A percentile compares a stretch with the other conserved stretches of the same genome.
Conservation (phyloP, 2,113 vertebrate species). For the Glaucomys volans region DNA sequence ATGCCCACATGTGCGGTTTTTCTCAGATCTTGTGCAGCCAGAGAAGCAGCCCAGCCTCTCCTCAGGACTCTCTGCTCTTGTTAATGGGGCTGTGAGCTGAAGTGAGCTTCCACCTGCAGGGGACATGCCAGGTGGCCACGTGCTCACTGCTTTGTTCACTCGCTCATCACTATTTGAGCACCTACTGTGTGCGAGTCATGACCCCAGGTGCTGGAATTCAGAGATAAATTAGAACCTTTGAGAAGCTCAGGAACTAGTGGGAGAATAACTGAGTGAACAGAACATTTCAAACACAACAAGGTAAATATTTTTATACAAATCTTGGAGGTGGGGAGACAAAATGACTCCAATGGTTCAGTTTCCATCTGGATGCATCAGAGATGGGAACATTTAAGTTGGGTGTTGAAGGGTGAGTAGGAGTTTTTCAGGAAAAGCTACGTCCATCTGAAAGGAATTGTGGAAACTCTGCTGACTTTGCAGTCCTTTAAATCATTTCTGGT, state of each 20-base stretch:
- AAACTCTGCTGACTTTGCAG: not conserved
- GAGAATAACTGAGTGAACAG: not conserved
- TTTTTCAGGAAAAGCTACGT: not conserved
- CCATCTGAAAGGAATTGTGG: not conserved
- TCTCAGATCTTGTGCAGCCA: not conserved
- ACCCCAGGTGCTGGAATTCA: not conserved
- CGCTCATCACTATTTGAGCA: not conserved
- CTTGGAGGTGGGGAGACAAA: not conserved
- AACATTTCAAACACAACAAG: not conserved
- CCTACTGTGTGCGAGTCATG: not conserved
- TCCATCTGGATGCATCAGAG: not conserved
- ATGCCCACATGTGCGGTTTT: not conserved
- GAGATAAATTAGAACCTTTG: not conserved
- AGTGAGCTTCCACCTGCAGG: not conserved
- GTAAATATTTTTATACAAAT: not conserved
- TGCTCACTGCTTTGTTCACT: not conserved
- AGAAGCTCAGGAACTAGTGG: not conserved
- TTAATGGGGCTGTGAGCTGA: not conserved
- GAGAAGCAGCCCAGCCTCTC: not conserved
- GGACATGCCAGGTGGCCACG: not conserved
- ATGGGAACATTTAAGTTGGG: not conserved
- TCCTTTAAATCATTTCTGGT: not conserved
- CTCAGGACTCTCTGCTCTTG: not conserved
- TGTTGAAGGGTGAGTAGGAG: not conserved
- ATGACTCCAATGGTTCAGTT: not conserved